Evolutionary conservation across 30 jellyfish, hydroid and myxozoan species (phyloP).

Genomic region (Haliclystus octoradiatus): DNA sequence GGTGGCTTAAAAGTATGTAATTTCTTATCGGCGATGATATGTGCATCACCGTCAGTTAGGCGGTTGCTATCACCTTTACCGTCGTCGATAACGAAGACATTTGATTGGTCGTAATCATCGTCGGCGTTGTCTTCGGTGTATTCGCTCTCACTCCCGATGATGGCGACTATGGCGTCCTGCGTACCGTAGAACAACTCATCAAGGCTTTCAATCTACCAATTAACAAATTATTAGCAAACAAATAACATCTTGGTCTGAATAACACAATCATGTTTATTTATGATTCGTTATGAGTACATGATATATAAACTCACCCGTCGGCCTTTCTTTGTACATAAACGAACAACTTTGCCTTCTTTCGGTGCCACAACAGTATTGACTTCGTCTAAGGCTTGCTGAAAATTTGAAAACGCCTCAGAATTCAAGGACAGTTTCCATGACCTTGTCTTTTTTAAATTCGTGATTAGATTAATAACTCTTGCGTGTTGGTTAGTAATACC

Average conservation of each 20-base stretch:
- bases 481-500: neutral
- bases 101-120: neutral
- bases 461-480: neutral
- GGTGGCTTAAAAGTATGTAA: neutral
- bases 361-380: slow-evolving; percentile 32
- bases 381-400: slow-evolving; percentile 41
- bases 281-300: too few species aligned
- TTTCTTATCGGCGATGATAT: neutral
- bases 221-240: neutral
- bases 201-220: neutral
- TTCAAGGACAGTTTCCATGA: slow-evolving; percentile 9
- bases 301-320: slow-evolving; percentile 27
- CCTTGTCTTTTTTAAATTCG: neutral
- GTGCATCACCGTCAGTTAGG: neutral
- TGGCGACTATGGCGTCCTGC: neutral
- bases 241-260: too few species aligned
- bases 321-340: slow-evolving; percentile 57
- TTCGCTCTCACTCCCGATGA: neutral
- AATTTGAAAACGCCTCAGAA: slow-evolving; percentile 18
- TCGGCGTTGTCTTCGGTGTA: neutral
- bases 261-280: too few species aligned
- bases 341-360: slow-evolving; percentile 39
- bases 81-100: neutral
- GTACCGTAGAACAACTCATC: neutral
- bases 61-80: neutral